Evolutionary conservation across 2,888 invertebrate genomes (phyloP).

Genomic region (Troilus luridus): DNA sequence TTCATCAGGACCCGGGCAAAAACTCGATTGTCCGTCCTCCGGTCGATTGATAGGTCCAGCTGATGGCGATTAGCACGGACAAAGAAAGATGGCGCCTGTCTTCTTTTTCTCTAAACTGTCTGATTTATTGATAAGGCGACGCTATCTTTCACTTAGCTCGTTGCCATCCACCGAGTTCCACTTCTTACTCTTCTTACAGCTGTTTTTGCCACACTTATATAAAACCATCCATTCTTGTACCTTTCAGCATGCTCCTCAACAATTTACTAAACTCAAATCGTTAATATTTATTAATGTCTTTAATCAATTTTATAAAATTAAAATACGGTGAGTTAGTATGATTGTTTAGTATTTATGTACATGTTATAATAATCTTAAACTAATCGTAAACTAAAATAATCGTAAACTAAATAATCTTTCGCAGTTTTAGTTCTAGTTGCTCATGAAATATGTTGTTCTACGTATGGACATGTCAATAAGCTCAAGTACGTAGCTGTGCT

Average conservation of each 20-base stretch:
- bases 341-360: no score
- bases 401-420: no score
- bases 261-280: not conserved
- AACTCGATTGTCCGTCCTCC: constrained; percentile 31
- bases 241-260: not conserved
- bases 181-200: not conserved
- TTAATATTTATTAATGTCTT: not conserved
- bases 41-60: constrained; percentile 21
- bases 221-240: not conserved
- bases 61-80: constrained; percentile 25
- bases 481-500: no score
- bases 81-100: constrained; percentile 32
- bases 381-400: no score
- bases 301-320: no score
- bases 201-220: not conserved
- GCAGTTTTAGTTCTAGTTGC: no score
- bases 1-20: constrained; percentile 13
- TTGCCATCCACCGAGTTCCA: not conserved
- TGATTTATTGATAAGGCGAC: constrained; percentile 27
- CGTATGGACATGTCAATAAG: no score
- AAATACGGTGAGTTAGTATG: no score
- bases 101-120: constrained; percentile 9
- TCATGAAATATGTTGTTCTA: no score
- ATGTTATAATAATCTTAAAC: no score
- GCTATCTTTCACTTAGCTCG: constrained; percentile 2